Evolutionary conservation across 2,888 invertebrate species (phyloP).

Genomic region (Strigamia transsilvanica): DNA sequence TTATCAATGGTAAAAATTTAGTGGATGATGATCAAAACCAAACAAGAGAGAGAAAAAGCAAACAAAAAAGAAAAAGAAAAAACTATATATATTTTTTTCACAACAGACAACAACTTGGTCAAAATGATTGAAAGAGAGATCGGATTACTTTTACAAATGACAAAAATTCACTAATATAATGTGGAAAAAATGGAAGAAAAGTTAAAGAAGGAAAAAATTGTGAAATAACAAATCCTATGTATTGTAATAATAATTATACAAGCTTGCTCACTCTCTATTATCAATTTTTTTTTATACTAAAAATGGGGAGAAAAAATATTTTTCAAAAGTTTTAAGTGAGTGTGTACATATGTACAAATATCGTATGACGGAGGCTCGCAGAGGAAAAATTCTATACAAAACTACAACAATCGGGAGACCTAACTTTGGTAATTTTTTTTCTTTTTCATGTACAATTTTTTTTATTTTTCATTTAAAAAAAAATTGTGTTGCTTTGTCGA

Average conservation of each 20-base stretch:
- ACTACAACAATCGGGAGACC: constrained; percentile 20
- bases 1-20: not conserved
- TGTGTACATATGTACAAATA: constrained; percentile 14
- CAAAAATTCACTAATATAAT: not conserved
- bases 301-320: not conserved
- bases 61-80: not conserved
- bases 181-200: not conserved
- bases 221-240: not conserved
- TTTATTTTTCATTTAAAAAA: not conserved
- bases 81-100: not conserved
- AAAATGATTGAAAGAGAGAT: not conserved
- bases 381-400: constrained; percentile 20
- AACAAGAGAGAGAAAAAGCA: not conserved
- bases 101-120: constrained; percentile 14
- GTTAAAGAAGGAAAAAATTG: not conserved
- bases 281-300: not conserved
- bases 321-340: constrained; percentile 20
- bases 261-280: not conserved
- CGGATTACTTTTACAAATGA: not conserved
- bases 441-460: constrained; percentile 5
- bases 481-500: constrained; percentile 17
- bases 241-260: not conserved
- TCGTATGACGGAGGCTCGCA: constrained; percentile 15
- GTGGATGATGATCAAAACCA: constrained; percentile 1
- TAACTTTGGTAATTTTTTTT: constrained; percentile 2